These are phyloP conservation scores for Drosophila barbarae DNA, from an alignment of 2,888 invertebrate genomes.

Conservation along the genomic window DNA sequence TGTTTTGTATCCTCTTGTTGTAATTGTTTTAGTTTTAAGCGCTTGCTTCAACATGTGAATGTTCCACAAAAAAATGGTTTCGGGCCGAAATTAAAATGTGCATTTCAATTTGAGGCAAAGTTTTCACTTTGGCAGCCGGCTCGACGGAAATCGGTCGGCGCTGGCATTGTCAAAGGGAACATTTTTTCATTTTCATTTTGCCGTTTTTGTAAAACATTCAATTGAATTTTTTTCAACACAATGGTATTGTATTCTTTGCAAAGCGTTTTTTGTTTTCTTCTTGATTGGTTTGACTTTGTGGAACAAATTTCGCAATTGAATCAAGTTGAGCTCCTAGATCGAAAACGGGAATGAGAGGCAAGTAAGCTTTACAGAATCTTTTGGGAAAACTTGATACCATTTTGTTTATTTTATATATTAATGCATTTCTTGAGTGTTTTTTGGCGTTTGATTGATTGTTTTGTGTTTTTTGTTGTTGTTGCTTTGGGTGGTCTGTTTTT, in stretches of 20 bases:
- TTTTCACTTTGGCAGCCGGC: slow-evolving; percentile 58
- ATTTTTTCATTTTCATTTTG: slow-evolving; percentile 49
- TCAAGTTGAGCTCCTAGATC: slow-evolving; percentile 80
- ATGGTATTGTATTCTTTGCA: slow-evolving; percentile 15
- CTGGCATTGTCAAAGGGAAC: slow-evolving; percentile 58
- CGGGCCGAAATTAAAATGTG: slow-evolving; percentile 59
- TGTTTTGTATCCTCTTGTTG: slow-evolving; percentile 38
- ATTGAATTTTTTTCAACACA: slow-evolving; percentile 29
- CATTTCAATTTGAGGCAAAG: slow-evolving; percentile 60
- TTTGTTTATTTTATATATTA: slow-evolving; percentile 70
- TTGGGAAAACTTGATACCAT: slow-evolving; percentile 80
- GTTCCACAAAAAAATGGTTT: slow-evolving; percentile 76
- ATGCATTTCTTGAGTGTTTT: slow-evolving; percentile 66
- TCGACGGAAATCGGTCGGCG: slow-evolving; percentile 23
- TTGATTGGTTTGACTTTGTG: slow-evolving; percentile 67
- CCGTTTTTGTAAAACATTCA: slow-evolving; percentile 72
- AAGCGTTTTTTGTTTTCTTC: slow-evolving; percentile 40
- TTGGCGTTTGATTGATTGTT: slow-evolving; percentile 46
- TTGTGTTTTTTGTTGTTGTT: slow-evolving; percentile 40
- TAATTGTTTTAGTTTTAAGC: slow-evolving; percentile 69
- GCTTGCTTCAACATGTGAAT: slow-evolving; percentile 79
- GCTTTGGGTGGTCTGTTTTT: slow-evolving; percentile 61
- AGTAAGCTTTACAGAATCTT: slow-evolving; percentile 80
- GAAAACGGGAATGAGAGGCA: slow-evolving; percentile 80
- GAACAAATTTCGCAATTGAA: slow-evolving; percentile 79